Conservation (phyloP, 2,888 invertebrate genomes). For the Epsilonema sp. region DNA sequence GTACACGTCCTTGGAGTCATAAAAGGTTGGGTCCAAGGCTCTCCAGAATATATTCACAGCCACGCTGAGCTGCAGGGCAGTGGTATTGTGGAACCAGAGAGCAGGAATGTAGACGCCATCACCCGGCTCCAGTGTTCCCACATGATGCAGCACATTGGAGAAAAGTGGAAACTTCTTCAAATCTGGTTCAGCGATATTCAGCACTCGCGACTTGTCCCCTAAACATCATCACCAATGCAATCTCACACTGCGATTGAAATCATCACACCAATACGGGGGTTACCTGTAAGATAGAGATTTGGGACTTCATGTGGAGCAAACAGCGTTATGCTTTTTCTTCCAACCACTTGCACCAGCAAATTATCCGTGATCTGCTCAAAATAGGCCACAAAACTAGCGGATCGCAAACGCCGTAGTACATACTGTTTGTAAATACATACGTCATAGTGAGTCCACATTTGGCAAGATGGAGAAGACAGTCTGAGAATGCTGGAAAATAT, state of each 20-base stretch:
- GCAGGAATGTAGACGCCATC: conserved; percentile 40
- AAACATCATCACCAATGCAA: too few relatives aligned
- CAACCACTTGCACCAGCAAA: conserved; percentile 36
- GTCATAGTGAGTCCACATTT: conserved; percentile 42
- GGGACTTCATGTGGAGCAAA: conserved; percentile 36
- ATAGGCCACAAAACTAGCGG: too few relatives aligned
- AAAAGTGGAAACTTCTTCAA: conserved; percentile 34
- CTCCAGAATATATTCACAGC: conserved; percentile 41
- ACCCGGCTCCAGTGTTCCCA: conserved; percentile 33
- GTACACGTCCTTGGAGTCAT: conserved; percentile 39
- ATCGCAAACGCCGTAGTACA: too few relatives aligned
- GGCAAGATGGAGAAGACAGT: conserved; percentile 35
- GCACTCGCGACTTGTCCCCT: conserved; percentile 39
- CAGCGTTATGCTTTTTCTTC: conserved; percentile 36
- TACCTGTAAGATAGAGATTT: conserved; percentile 37
- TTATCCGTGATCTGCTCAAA: conserved; percentile 41
- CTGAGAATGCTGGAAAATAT: too few relatives aligned
- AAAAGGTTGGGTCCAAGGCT: conserved; percentile 32
- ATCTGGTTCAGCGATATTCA: conserved; percentile 37
- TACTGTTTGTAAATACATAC: too few relatives aligned
- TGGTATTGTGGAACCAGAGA: conserved; percentile 41
- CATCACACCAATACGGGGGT: too few relatives aligned
- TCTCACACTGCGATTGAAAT: too few relatives aligned
- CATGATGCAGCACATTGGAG: conserved; percentile 28
- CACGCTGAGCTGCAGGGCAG: conserved; percentile 35